Evolutionary conservation across 2,888 invertebrate genomes (phyloP).

Genomic region (Standfussiana lucernea): DNA sequence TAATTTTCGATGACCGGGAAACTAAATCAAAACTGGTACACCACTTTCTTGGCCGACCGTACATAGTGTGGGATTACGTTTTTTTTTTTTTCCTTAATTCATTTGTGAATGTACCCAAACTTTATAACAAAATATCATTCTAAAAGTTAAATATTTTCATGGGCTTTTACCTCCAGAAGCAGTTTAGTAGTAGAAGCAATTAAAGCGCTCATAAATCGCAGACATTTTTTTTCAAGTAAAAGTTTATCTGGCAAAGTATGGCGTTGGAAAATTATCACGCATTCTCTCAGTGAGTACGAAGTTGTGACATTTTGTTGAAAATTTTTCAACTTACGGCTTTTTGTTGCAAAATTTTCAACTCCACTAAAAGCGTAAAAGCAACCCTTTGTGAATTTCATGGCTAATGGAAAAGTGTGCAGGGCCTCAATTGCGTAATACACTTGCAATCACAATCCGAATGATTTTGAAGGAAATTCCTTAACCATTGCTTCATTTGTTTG

Average conservation of each 20-base stretch:
- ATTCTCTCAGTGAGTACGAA: neutral
- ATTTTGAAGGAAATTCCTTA: neutral
- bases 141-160: neutral
- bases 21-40: too few species aligned
- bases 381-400: conserved; percentile 26
- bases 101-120: neutral
- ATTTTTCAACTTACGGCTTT: conserved; percentile 22
- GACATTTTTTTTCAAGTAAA: neutral
- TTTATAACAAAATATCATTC: neutral
- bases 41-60: too few species aligned
- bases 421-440: neutral
- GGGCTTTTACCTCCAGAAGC: neutral
- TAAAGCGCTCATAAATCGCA: conserved; percentile 4
- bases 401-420: conserved; percentile 34
- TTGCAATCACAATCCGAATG: neutral
- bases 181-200: too few species aligned
- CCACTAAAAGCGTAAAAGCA: conserved; percentile 36
- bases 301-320: conserved; percentile 23
- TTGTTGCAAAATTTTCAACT: conserved; percentile 16
- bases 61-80: too few species aligned
- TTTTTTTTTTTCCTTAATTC: neutral
- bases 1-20: too few species aligned
- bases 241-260: conserved; percentile 6
- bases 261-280: conserved; percentile 28
- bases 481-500: conserved; percentile 3